A percentile compares a stretch with the other conserved stretches of the same genome.
Evolutionary conservation across 2,888 invertebrate genomes (phyloP).

Genomic region (Lithophane leautieri): DNA sequence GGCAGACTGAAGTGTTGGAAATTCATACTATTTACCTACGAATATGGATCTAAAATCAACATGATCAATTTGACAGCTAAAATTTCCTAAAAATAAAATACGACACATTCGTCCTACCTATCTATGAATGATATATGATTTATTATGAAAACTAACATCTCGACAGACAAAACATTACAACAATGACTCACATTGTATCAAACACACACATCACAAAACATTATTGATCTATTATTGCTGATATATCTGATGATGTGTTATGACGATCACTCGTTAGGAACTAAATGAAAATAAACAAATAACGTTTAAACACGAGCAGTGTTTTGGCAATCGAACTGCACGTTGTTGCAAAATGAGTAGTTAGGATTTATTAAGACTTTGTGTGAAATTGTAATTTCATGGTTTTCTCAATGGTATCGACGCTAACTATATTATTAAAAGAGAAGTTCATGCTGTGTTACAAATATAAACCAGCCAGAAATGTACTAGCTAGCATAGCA

Average conservation of each 20-base stretch:
- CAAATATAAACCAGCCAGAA: too few relatives aligned
- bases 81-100: too few relatives aligned
- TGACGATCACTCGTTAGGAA: slow-evolving; percentile 4
- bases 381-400: slow-evolving; percentile 1
- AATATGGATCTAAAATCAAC: too few relatives aligned
- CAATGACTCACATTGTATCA: slow-evolving; percentile 9
- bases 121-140: too few relatives aligned
- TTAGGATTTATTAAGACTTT: background rate
- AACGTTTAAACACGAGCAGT: slow-evolving; percentile 28
- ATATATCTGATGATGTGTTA: background rate
- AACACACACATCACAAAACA: background rate
- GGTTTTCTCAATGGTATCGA: background rate
- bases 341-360: slow-evolving; percentile 43
- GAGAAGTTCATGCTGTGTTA: background rate
- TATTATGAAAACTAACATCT: too few relatives aligned
- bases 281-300: slow-evolving; percentile 46
- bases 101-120: too few relatives aligned
- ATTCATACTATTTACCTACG: too few relatives aligned
- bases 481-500: too few relatives aligned
- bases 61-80: too few relatives aligned
- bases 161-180: background rate
- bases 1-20: too few relatives aligned
- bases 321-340: slow-evolving; percentile 34
- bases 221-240: slow-evolving; percentile 8
- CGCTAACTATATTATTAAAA: too few relatives aligned